phyloP scores from a whole-genome alignment of 2,113 vertebrate genomes.

The Triplophysa rosa region DNA sequence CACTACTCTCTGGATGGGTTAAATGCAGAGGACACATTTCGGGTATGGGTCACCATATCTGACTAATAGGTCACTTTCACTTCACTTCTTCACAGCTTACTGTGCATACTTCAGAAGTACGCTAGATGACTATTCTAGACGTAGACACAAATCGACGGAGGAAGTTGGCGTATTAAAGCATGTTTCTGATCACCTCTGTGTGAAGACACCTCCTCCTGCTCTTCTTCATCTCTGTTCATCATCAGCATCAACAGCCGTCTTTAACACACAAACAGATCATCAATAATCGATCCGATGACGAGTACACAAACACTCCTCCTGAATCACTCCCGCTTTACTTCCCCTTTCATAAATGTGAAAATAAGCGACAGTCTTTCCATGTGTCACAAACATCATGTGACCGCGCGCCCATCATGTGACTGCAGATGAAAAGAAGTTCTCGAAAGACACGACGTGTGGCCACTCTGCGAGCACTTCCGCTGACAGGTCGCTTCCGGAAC shows the following conservation, averaged over 20 bases:
- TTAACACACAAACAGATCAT: too few relatives aligned
- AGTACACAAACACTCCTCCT: background rate
- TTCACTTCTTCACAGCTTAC: too few relatives aligned
- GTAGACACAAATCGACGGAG: too few relatives aligned
- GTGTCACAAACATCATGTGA: constrained; percentile 37
- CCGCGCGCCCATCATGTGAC: constrained; percentile 28
- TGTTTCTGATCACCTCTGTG: background rate
- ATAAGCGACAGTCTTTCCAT: background rate
- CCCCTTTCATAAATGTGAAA: background rate
- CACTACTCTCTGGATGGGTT: too few relatives aligned
- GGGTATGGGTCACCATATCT: too few relatives aligned
- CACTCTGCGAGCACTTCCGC: constrained; percentile 12
- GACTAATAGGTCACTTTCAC: too few relatives aligned
- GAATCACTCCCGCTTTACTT: background rate
- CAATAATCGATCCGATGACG: background rate
- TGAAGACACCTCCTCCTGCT: background rate
- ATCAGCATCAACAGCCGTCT: background rate
- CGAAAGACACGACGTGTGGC: background rate
- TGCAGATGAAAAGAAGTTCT: background rate
- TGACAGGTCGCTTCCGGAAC: too few relatives aligned
- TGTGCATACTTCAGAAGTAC: too few relatives aligned
- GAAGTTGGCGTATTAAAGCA: background rate
- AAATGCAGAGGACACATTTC: too few relatives aligned
- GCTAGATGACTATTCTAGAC: too few relatives aligned
- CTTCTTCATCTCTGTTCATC: constrained; percentile 4